These are phyloP conservation scores for Cephus nigrinus DNA, from an alignment of 2,888 invertebrate genomes.

Conservation along the genomic window DNA sequence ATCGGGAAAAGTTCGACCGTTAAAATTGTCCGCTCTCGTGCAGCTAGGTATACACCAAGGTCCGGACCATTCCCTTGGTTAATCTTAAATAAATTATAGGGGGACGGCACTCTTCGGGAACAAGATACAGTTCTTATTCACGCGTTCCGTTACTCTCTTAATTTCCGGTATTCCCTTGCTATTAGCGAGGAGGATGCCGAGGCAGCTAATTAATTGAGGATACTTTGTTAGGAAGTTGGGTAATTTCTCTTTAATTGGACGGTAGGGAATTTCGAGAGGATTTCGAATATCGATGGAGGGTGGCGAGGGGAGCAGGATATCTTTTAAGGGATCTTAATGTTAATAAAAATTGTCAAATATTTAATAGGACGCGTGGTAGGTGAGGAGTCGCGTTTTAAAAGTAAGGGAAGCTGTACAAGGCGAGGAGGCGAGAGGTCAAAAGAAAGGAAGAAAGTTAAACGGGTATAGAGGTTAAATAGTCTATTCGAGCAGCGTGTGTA, in stretches of 20 bases:
- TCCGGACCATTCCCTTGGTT: background rate
- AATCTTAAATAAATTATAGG: background rate
- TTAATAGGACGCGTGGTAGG: background rate
- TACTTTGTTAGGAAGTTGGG: constrained; percentile 1
- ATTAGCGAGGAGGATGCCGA: constrained; percentile 6
- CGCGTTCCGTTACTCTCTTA: background rate
- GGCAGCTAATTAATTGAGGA: constrained; percentile 1
- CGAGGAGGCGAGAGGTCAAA: background rate
- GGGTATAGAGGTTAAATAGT: constrained; percentile 39
- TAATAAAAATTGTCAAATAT: background rate
- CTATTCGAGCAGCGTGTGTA: constrained; percentile 39
- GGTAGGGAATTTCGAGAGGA: background rate
- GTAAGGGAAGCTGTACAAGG: constrained; percentile 4
- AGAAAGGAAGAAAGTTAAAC: constrained; percentile 32
- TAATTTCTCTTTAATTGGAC: constrained; percentile 43
- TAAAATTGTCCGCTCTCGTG: background rate
- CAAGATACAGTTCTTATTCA: background rate
- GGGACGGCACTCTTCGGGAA: background rate
- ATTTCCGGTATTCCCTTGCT: constrained; percentile 1
- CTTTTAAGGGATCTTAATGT: constrained; percentile 27
- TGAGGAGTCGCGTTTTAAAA: background rate
- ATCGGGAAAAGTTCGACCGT: background rate
- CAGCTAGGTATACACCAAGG: background rate
- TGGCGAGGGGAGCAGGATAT: constrained; percentile 19
- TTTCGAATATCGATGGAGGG: background rate